Evolutionary conservation across 1,140 invertebrate genomes (phyloP).

Genomic region (Drosophila athabasca): DNA sequence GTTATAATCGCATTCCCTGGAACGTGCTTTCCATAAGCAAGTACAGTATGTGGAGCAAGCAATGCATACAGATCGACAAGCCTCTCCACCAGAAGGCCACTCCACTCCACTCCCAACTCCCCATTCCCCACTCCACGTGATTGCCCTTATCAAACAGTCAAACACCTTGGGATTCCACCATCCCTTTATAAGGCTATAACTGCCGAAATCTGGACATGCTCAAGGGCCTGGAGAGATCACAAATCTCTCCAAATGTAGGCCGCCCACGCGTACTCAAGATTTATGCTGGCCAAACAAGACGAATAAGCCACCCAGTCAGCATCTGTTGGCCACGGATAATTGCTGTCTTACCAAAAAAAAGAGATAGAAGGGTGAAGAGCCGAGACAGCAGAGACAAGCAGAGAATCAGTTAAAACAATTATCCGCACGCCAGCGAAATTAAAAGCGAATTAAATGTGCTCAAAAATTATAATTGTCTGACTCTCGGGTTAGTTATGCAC

Average conservation of each 20-base stretch:
- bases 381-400: constrained; percentile 9
- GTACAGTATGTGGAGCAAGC: constrained; percentile 2
- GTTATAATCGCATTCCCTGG: background rate
- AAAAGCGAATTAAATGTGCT: constrained; percentile 56
- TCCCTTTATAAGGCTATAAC: constrained; percentile 10
- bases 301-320: background rate
- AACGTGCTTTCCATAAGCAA: constrained; percentile 38
- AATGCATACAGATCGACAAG: constrained; percentile 40
- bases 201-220: constrained; percentile 37
- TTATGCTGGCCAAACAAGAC: constrained; percentile 33
- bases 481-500: constrained; percentile 46
- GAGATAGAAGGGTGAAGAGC: constrained; percentile 15
- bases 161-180: constrained; percentile 31
- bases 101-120: constrained; percentile 36
- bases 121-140: constrained; percentile 19
- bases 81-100: constrained; percentile 14
- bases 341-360: background rate
- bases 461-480: constrained; percentile 58
- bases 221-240: constrained; percentile 19
- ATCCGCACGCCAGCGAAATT: constrained; percentile 60
- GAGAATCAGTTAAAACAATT: constrained; percentile 41
- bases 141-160: constrained; percentile 25
- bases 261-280: constrained; percentile 42
- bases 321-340: background rate
- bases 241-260: constrained; percentile 41